Base-by-base conservation (phyloP, 2,888 invertebrate genomes). In the Acleris cristana region DNA sequence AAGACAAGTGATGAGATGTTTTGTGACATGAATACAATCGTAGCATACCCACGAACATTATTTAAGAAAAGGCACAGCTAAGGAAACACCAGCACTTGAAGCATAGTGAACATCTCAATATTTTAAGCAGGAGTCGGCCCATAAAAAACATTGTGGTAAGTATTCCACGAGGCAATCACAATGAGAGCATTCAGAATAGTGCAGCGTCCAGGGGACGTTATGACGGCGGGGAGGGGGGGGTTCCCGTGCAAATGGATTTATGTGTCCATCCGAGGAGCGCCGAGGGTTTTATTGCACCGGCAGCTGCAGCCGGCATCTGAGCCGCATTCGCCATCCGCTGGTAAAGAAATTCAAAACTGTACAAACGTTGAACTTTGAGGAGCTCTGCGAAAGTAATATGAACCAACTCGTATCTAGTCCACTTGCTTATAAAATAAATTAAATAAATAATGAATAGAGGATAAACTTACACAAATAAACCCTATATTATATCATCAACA, bases 231-330 rank as follows among this genome's bases (percentile, higher is more conserved):
- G 55, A 12, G 60, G 58, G 58, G 58, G 58, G 52, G 40, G 59
- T 49, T 60, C 60, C 55, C 55, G 59, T 55, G 55, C 65, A 30
- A 55, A 65, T 65, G 55, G 55, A 60, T 65, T 65, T 65, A 65
- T 65, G 55, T 60, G 65, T 65, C 65, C 65, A 65, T 60, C 16
- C 56, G 56, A n/a, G 44, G 56, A 10, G 44, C 40, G 19, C 54
- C 21, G 12, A 21, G 40, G 59, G 23, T 65, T 65, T 65, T 65
- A 65, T 60, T 65, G 65, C 55, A 14, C 16, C 21, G 34, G 16
- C 14, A 21, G 16, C n/a, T 49, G n/a, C 34, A 34, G 34, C 34
- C 34, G 8, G 34, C 34, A 10, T 34, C 34, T 34, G 34, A 34
- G 34, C 34, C 34, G 34, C 34, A 34, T 10, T 34, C 1, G 34